phyloP scores from a whole-genome alignment of 2,113 vertebrate genomes.

The Meriones unguiculatus region DNA sequence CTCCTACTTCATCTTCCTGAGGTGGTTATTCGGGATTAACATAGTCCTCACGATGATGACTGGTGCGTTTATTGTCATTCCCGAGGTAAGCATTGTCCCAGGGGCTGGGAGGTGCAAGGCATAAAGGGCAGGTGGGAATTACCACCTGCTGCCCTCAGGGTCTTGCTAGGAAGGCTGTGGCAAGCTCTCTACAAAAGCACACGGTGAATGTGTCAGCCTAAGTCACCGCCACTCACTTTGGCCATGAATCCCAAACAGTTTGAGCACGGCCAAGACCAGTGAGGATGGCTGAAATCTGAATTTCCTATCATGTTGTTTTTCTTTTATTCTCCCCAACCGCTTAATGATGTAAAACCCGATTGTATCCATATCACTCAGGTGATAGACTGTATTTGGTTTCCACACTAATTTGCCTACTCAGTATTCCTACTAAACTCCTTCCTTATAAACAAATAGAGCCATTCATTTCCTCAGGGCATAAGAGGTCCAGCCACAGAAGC shows the following conservation, averaged over 20 bases:
- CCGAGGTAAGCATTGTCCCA: slow-evolving; percentile 91
- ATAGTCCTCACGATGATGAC: slow-evolving; percentile 97
- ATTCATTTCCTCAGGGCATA: background rate
- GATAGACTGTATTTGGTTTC: fast-evolving
- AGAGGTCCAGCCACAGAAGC: background rate
- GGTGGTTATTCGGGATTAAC: slow-evolving; percentile 99
- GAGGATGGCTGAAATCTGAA: background rate
- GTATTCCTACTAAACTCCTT: background rate
- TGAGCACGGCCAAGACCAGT: fast-evolving
- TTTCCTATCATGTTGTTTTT: background rate
- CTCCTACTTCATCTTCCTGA: slow-evolving; percentile 98
- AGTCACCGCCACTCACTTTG: fast-evolving
- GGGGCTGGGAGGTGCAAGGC: fast-evolving
- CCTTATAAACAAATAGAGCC: background rate
- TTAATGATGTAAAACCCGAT: background rate
- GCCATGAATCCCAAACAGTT: fast-evolving
- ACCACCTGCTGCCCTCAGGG: fast-evolving
- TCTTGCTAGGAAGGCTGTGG: fast-evolving
- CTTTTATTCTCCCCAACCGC: background rate
- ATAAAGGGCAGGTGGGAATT: fast-evolving
- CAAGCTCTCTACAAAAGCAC: background rate
- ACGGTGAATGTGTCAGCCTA: fast-evolving
- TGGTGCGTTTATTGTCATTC: slow-evolving; percentile 96
- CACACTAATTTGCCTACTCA: background rate
- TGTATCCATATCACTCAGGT: background rate